These are phyloP conservation scores for Myiagra hebetior DNA, from an alignment of 2,113 vertebrate species.

Conservation along the genomic window DNA sequence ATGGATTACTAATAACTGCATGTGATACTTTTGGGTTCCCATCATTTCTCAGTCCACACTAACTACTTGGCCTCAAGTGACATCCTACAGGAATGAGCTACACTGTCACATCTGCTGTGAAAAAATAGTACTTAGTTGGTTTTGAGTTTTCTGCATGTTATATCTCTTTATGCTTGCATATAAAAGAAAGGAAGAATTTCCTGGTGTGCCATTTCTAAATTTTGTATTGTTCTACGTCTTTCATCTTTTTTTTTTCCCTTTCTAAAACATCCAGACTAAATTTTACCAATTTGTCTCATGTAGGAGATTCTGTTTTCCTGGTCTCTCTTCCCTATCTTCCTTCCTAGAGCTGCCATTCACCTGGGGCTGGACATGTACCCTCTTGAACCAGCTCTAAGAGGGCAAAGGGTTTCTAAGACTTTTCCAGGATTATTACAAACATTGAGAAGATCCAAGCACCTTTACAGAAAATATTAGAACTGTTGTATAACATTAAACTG, in stretches of 20 bases:
- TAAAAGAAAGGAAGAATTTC: neutral
- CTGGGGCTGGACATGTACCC: neutral
- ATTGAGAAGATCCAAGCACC: neutral
- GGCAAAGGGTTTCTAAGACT: neutral
- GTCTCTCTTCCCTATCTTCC: neutral
- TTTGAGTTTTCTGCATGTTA: neutral
- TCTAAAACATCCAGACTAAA: neutral
- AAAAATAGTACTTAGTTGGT: neutral
- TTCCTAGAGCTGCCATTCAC: neutral
- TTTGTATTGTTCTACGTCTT: neutral
- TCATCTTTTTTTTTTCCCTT: neutral
- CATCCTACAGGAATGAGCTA: neutral
- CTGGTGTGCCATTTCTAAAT: neutral
- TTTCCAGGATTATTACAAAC: neutral
- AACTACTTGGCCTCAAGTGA: neutral
- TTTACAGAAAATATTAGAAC: neutral
- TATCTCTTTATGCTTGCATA: neutral
- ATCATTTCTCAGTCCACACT: neutral
- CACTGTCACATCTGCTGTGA: neutral
- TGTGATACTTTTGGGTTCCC: neutral
- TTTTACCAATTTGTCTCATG: neutral
- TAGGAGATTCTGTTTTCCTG: neutral
- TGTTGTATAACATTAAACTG: neutral
- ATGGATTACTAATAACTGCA: neutral
- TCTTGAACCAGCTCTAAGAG: neutral